These are phyloP conservation scores for Amaurobius ferox DNA, from an alignment of 2,888 invertebrate genomes.

Conservation along the genomic window DNA sequence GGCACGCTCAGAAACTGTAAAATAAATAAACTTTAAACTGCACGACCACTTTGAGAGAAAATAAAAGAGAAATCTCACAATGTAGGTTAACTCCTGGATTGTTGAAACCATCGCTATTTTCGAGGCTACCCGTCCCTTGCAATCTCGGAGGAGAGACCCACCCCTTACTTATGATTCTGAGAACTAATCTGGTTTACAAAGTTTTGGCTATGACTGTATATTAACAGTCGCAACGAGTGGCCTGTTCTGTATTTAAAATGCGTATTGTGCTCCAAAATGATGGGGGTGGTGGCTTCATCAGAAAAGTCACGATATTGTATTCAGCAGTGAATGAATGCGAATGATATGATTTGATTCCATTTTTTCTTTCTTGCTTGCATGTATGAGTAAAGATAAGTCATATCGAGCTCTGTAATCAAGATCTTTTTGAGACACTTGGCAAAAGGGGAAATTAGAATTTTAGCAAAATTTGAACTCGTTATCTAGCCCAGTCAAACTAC, in stretches of 20 bases:
- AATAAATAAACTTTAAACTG: not conserved
- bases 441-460: too few species aligned
- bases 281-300: slow-evolving; percentile 22
- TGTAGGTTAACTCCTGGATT: slow-evolving; percentile 33
- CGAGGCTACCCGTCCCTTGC: slow-evolving; percentile 10
- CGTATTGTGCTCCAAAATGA: slow-evolving; percentile 1
- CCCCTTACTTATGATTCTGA: slow-evolving; percentile 9
- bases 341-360: too few species aligned
- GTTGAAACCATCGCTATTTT: not conserved
- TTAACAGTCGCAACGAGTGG: not conserved
- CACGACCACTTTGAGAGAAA: not conserved
- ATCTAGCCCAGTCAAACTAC: too few species aligned
- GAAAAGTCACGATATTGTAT: slow-evolving; percentile 33
- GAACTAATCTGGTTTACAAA: slow-evolving; percentile 8
- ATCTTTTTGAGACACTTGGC: too few species aligned
- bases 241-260: not conserved
- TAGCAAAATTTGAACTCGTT: too few species aligned
- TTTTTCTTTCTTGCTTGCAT: too few species aligned
- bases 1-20: not conserved
- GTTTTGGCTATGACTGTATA: not conserved
- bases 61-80: slow-evolving; percentile 2
- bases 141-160: slow-evolving; percentile 25
- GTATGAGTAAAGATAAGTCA: too few species aligned
- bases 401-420: too few species aligned
- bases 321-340: not conserved